Base-by-base conservation (phyloP, 2,113 vertebrate genomes). In the Nesogale talazaci region DNA sequence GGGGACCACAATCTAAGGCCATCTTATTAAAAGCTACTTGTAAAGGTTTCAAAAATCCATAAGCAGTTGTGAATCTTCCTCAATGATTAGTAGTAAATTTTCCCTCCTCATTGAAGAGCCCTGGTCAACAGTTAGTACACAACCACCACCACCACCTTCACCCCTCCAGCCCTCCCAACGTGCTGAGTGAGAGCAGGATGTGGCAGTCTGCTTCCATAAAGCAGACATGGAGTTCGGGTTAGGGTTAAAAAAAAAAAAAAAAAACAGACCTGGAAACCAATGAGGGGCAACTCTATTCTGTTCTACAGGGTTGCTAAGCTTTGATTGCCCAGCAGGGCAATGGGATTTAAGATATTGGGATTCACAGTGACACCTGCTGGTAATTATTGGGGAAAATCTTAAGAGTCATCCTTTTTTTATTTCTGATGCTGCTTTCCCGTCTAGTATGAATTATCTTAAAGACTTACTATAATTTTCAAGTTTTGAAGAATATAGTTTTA, bases 281-380 rank as follows among this genome's bases (percentile, higher is more conserved):
- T 61, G 22, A n/a, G 16, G 59, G 59, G 59, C 59, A 61, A 19
- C 22, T 61, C 59, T 61, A 22, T 23, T 61, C 59, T 61, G 59
- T 61, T 20, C 59, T 61, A 14, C 16, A 61, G 59, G 17, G 59
- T 61, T 61, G 17, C 22, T 19, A 61, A 23, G 59, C 19, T 1
- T 61, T 61, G 2, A 23, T 7, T 61, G 22, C 59, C 22, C 59
- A 52, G 46, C 59, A 19, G 16, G 59, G 22, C 59, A 61, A 4
- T 16, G 59, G 59, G 59, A 61, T 61, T 61, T 61, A 46, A 36
- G 79, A 76, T 94, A 63, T 80, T 96, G 84, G 40, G 74, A 95
- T 93, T 96, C 95, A 96, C 92, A 97, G 97, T 97, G 97, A 98
- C 97, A 98, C 95, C 98, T 98, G 91, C 97, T 88, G 98, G 98